Base-by-base conservation (phyloP, 2,113 vertebrate species). In the Chaetodon auriga region DNA sequence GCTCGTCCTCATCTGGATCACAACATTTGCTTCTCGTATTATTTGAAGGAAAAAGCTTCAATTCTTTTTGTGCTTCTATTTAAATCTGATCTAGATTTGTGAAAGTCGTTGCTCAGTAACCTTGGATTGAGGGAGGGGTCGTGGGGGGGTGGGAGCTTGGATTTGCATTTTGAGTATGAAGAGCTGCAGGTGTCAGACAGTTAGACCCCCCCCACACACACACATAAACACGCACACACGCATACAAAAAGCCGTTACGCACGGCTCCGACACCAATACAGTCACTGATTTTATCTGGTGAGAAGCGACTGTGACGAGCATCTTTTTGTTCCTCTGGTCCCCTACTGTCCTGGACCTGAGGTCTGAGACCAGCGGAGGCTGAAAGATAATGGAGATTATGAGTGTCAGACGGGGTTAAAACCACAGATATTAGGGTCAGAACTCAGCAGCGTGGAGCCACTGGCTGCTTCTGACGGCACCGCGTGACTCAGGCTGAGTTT, bases 101-200 rank as follows among this genome's bases (percentile, higher is more conserved):
- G 3, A 87, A 91, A 86, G 82, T 87, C 75, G 88, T 93, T 89
- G 89, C 88, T 89, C 74, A 83, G 90, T 93, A 89, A 92, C 89
- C 84, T 90, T 63, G 80, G 86, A 91, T 79, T 64, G 82, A 87
- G 80, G 82, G 90, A 90, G 92, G 89, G 92, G 83, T 91, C 70
- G 49, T 35, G 46, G 87, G 89, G 86, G 86, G 76, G 70, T 63
- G 75, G 53, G 85, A 84, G 82, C 78, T 55, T 87, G 90, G 93
- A 94, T 94, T 92, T 90, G 92, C 90, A 93, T 94, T 92, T 92
- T 93, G 90, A 92, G 79, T 90, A 79, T 85, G 92, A 92, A 89
- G 89, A 94, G 89, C 93, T 94, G 93, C 94, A 94, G 94, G 93
- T 94, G 93, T 94, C 90, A 94, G 93, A 92, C 91, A 86, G 87